Evolutionary conservation across 2,797 vertebrate genomes (phyloP), one percentile per base, ranked within the genome.

Genomic region (Artibeus lituratus): DNA sequence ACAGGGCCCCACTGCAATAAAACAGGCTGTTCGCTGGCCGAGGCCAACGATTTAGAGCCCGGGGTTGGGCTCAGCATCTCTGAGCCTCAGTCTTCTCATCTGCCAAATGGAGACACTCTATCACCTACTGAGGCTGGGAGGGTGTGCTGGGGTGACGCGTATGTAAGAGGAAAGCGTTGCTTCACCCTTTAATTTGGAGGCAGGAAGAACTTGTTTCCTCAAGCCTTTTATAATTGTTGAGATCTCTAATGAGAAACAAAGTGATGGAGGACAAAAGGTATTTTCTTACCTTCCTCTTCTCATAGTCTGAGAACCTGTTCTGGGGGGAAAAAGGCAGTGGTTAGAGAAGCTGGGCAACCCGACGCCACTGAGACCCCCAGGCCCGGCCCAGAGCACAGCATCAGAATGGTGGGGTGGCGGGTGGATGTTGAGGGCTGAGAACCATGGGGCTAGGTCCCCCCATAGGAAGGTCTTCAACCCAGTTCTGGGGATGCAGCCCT

Each of bases 231-330:
- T 62, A 65, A 78, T 18, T 47, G 55, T 21, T 2, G 26, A 59
- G 14, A 37, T 26, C 26, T 51, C 76, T 49, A 65, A 53, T 15
- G 29, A 59, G 22, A 44, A 77, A 6, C 11, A 32, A 39, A 78
- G 22, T 26, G 57, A 44, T 14, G 35, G 39, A 78, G 16, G 19
- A 42, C 21, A 51, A 69, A 42, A 67, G 35, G 39, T 5, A 7
- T 37, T 7, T n/a, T 91, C 96, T 96, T 98, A 99, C 99, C 99
- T 99, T 99, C 97, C 98, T 99, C 98, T 98, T 99, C 98, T 99
- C 99, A 1, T 99, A 99, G 97, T 99, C 99, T 59, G 98, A 99
- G 98, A 99, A 99, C 95, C 99, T 99, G 93, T 97, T 99, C 99
- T 99, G 98, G 92, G 98, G 98, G 95, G 95, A 73, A 92, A 89